phyloP scores from a whole-genome alignment of 2,113 vertebrate genomes.

The Diphyllodes magnificus region DNA sequence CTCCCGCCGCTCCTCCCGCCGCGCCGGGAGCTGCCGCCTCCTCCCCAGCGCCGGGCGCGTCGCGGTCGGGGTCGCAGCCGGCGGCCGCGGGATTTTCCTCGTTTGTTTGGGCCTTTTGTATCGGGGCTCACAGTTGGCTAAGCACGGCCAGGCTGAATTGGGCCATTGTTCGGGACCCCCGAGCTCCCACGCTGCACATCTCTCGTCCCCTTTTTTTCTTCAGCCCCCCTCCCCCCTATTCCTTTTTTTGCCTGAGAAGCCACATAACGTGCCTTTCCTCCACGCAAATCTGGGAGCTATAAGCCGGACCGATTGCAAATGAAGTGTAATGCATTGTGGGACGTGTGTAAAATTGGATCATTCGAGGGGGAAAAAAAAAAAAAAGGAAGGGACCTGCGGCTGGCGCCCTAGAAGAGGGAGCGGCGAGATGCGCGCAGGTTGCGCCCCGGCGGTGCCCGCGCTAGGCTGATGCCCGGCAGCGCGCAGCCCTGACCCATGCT shows the following conservation, averaged over 20 bases:
- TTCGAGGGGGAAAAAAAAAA: slow-evolving; percentile 57
- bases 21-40: slow-evolving; percentile 60
- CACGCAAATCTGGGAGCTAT: slow-evolving; percentile 90
- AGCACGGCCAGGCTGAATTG: slow-evolving; percentile 82
- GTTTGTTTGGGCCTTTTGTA: slow-evolving; percentile 81
- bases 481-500: slow-evolving; percentile 18
- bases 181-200: slow-evolving; percentile 79
- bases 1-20: slow-evolving; percentile 55
- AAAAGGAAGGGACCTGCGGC: slow-evolving; percentile 67
- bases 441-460: slow-evolving; percentile 54
- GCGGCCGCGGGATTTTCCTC: slow-evolving; percentile 45
- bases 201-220: too few species aligned
- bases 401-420: slow-evolving; percentile 68
- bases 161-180: slow-evolving; percentile 83
- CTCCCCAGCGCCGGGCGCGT: slow-evolving; percentile 45
- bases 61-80: slow-evolving; percentile 38
- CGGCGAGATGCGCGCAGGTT: slow-evolving; percentile 67
- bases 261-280: slow-evolving; percentile 86
- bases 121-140: slow-evolving; percentile 68
- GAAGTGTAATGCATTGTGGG: slow-evolving; percentile 94
- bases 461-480: slow-evolving; percentile 59
- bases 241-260: slow-evolving; percentile 71
- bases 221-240: not conserved
- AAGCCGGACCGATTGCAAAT: slow-evolving; percentile 87
- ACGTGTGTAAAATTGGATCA: slow-evolving; percentile 77